Conservation (phyloP, 37 sponge, comb jelly and placozoan genomes). For the Tethya wilhelma region DNA sequence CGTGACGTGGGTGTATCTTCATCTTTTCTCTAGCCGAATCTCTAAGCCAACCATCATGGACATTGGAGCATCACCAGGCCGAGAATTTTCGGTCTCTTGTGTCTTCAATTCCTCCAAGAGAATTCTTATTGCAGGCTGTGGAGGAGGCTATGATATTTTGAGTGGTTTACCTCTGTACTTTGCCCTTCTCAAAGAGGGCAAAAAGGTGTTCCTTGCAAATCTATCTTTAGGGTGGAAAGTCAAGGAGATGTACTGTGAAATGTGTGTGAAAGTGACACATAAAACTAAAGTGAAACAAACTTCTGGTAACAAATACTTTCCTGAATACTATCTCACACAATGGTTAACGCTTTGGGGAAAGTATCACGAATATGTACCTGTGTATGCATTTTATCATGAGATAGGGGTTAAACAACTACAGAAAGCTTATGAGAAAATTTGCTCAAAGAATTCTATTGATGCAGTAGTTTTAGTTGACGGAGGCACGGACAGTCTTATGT, state of each 20-base stretch:
- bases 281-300: background rate
- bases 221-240: slow-evolving; percentile 50
- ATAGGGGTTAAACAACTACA: slow-evolving; percentile 44
- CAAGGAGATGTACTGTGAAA: slow-evolving; percentile 7
- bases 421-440: slow-evolving; percentile 52
- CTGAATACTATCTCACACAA: slow-evolving; percentile 60
- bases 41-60: too few relatives aligned
- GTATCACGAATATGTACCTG: slow-evolving; percentile 28
- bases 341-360: slow-evolving; percentile 61
- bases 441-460: slow-evolving; percentile 47
- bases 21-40: too few relatives aligned
- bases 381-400: slow-evolving; percentile 65
- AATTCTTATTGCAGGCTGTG: slow-evolving; percentile 63
- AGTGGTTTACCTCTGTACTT: slow-evolving; percentile 73
- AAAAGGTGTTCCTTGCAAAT: slow-evolving; percentile 57
- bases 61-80: slow-evolving; percentile 43
- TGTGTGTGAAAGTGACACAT: slow-evolving; percentile 28
- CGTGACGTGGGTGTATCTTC: too few relatives aligned
- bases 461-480: slow-evolving; percentile 82
- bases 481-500: slow-evolving; percentile 78
- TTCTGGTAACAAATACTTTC: slow-evolving; percentile 56
- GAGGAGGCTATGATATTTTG: slow-evolving; percentile 77
- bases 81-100: slow-evolving; percentile 59
- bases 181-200: slow-evolving; percentile 49
- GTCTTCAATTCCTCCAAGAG: slow-evolving; percentile 12